Evolutionary conservation across 2,797 vertebrate species (phyloP).

Genomic region (Heliangelus exortis): DNA sequence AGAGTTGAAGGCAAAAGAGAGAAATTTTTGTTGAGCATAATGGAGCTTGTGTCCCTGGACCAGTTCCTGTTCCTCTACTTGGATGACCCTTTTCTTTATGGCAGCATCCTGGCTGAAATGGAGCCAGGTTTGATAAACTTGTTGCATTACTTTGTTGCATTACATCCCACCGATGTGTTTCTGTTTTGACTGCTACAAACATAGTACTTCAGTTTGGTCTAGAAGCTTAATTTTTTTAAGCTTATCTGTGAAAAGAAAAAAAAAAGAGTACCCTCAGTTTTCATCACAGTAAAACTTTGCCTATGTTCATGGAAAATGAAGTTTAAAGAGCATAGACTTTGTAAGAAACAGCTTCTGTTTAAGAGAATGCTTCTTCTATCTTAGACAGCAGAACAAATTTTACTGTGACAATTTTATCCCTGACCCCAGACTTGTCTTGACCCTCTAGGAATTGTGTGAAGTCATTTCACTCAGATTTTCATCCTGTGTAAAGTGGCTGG

Average conservation of each 20-base stretch:
- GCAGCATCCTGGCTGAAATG: neutral
- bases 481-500: neutral
- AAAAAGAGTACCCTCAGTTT: neutral
- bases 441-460: neutral
- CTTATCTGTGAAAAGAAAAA: neutral
- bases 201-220: neutral
- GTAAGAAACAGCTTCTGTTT: neutral
- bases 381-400: neutral
- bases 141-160: neutral
- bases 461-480: neutral
- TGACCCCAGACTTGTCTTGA: neutral
- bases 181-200: neutral
- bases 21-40: neutral
- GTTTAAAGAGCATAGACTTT: neutral
- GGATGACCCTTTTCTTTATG: neutral
- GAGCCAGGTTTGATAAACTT: neutral
- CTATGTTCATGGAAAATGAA: neutral
- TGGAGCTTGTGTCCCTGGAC: neutral
- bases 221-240: neutral
- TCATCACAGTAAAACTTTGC: neutral
- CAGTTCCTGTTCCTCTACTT: neutral
- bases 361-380: neutral
- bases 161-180: neutral
- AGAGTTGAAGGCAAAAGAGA: neutral
- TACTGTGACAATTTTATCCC: neutral